Evolutionary conservation across 2,888 invertebrate species (phyloP), one percentile per base, ranked within the genome.

Genomic region (Neocrepidodera transversa): DNA sequence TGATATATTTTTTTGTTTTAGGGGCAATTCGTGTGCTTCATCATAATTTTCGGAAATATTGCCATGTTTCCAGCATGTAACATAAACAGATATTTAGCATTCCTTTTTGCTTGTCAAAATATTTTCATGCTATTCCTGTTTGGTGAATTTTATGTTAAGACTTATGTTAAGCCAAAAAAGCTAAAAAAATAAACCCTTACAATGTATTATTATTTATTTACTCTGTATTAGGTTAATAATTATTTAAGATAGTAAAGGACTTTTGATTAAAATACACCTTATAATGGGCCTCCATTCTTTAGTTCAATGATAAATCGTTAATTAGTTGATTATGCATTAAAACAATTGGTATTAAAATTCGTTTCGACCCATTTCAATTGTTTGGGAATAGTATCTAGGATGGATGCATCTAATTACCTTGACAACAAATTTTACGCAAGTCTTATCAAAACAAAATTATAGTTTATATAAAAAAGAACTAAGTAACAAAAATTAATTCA

Each of bases 61-160:
- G 67, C 83, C 0, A 80, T 85, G 71, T 76, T 74, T 28, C 72
- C 82, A 0, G 80, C 85, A 63, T 90, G 90, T 67, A 80, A 68
- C 0, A 88, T 83, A 68, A 88, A 89, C 1, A 79, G 81, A 7
- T 83, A 84, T 82, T 74, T 77, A 0, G 78, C 82, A 0, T 80
- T 82, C 0, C n/a, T 87, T 0, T 82, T 87, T 42, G 74, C 88
- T 0, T 85, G 87, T 0, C 89, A 90, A 72, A 86, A 88, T 72
- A 32, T 85, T 0, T 86, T 87, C 69, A 87, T 90, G 83, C 78
- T 89, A 0, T 69, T 85, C 2, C 76, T 90, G 1, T 90, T 90
- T 70, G 70, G 80, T 0, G 87, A 90, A 58, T 90, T 90, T 73
- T 90, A 90, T 65, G 82, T 83, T 45, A 86, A 85, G 69, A 71